These are phyloP conservation scores for Hippocampus mohnikei DNA, from an alignment of 2,113 vertebrate species.

Conservation along the genomic window DNA sequence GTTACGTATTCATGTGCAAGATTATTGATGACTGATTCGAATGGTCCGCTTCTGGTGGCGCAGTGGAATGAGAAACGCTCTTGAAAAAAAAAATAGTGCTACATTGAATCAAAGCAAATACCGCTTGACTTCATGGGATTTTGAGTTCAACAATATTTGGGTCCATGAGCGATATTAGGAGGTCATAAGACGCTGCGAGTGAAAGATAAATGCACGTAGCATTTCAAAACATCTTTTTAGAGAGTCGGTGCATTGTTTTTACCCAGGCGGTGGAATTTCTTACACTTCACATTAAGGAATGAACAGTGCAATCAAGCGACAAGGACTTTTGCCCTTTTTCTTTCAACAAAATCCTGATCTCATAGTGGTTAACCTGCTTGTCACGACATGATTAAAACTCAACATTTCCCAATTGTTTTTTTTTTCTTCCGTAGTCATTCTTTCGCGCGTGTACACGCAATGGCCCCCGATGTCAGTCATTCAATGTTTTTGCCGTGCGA, in stretches of 20 bases:
- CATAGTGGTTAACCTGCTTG: constrained; percentile 62
- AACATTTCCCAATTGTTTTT: constrained; percentile 5
- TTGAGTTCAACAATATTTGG: constrained; percentile 47
- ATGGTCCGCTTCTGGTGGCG: constrained; percentile 56
- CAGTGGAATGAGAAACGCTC: constrained; percentile 51
- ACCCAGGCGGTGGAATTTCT: constrained; percentile 65
- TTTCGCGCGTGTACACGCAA: neutral
- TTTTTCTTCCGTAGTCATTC: neutral
- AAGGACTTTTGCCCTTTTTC: constrained; percentile 38
- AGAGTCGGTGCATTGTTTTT: constrained; percentile 34
- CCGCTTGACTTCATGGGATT: constrained; percentile 37
- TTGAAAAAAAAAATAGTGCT: constrained; percentile 42
- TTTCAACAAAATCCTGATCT: constrained; percentile 49
- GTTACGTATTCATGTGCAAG: constrained; percentile 58
- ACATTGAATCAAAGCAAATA: constrained; percentile 32
- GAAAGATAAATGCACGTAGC: constrained; percentile 23
- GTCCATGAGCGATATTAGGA: constrained; percentile 17
- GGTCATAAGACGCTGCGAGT: constrained; percentile 36
- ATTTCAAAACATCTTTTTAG: constrained; percentile 38
- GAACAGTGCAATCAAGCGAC: constrained; percentile 70
- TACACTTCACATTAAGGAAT: constrained; percentile 73
- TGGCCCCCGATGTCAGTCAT: constrained; percentile 14
- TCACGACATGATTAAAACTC: constrained; percentile 44
- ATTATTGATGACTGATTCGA: constrained; percentile 47
- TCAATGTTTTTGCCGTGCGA: constrained; percentile 22